These are phyloP conservation scores for Panthera tigris DNA, from an alignment of 2,113 vertebrate genomes.

Conservation along the genomic window DNA sequence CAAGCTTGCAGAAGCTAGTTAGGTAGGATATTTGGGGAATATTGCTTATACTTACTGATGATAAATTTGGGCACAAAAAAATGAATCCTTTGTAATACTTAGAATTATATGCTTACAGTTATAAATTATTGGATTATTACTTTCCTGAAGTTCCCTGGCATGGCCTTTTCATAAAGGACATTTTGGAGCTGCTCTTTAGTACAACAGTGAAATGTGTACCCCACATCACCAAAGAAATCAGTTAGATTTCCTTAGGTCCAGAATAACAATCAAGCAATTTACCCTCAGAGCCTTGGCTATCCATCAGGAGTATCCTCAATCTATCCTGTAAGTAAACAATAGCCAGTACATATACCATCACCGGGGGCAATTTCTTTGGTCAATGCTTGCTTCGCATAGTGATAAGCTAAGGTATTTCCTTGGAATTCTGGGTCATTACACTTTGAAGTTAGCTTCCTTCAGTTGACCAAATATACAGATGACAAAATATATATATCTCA, in stretches of 20 bases:
- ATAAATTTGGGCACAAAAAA: background rate
- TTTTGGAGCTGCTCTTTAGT: background rate
- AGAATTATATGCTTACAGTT: background rate
- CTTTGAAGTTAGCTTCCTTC: background rate
- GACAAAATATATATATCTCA: background rate
- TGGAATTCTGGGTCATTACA: background rate
- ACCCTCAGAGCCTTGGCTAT: background rate
- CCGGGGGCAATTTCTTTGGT: background rate
- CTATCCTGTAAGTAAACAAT: background rate
- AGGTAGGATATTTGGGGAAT: background rate
- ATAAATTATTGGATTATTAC: background rate
- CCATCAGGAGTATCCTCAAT: background rate
- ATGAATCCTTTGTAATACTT: background rate
- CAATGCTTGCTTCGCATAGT: background rate
- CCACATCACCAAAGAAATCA: background rate
- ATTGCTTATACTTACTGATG: background rate
- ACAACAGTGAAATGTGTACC: background rate
- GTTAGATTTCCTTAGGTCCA: background rate
- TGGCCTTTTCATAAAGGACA: background rate
- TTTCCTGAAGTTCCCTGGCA: background rate
- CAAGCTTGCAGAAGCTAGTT: background rate
- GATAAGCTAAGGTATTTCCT: background rate
- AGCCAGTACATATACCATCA: background rate
- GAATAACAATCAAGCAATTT: background rate
- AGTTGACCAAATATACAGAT: background rate